Evolutionary conservation across 2,888 invertebrate species (phyloP).

Genomic region (Habroteleia sp.): DNA sequence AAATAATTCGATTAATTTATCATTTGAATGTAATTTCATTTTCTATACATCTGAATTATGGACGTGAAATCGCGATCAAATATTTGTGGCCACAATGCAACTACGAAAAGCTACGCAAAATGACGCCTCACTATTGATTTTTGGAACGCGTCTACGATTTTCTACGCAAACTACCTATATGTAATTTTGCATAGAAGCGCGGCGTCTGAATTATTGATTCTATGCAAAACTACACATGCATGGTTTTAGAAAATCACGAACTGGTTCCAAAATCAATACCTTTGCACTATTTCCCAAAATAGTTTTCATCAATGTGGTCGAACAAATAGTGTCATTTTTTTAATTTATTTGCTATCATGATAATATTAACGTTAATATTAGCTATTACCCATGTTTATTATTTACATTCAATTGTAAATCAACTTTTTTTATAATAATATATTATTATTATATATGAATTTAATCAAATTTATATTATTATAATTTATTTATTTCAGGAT

Average conservation of each 20-base stretch:
- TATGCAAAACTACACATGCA: slow-evolving; percentile 56
- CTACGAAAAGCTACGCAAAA: slow-evolving; percentile 53
- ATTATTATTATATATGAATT: not conserved
- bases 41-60: too few relatives aligned
- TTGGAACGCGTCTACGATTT: slow-evolving; percentile 62
- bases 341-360: not conserved
- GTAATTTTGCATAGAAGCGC: slow-evolving; percentile 61
- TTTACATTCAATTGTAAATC: too few relatives aligned
- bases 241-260: slow-evolving; percentile 52
- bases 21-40: too few relatives aligned
- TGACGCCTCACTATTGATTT: slow-evolving; percentile 55
- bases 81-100: slow-evolving; percentile 7
- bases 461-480: slow-evolving; percentile 3
- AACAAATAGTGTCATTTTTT: too few relatives aligned
- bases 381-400: slow-evolving; percentile 16
- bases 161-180: slow-evolving; percentile 61
- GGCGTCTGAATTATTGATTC: slow-evolving; percentile 62
- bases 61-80: not conserved
- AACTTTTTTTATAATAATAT: too few relatives aligned
- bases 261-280: slow-evolving; percentile 46
- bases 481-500: slow-evolving; percentile 45
- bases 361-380: too few relatives aligned
- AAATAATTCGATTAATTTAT: too few relatives aligned
- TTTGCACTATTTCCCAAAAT: slow-evolving; percentile 8
- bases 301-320: not conserved